Percentiles rank a stretch among this genome's conserved stretches.
phyloP scores from a whole-genome alignment of 92 coral and sea anemone species.

The Hydrozoanthus gracilis region DNA sequence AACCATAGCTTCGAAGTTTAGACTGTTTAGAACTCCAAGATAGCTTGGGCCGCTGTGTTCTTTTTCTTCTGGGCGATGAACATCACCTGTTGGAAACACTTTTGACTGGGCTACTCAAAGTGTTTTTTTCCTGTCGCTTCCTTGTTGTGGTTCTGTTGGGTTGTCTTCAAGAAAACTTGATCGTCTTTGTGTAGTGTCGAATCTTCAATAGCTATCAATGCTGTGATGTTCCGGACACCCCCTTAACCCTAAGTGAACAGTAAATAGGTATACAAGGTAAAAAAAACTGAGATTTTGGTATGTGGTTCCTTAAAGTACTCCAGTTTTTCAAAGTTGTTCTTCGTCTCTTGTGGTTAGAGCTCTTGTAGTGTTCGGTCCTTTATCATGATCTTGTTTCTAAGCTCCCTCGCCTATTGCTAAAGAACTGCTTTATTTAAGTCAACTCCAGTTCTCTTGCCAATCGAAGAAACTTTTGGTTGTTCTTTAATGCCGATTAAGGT shows the following conservation, averaged over 20 bases:
- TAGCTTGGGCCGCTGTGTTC: constrained; percentile 33
- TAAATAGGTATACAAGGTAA: constrained; percentile 10
- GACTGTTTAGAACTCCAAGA: constrained; percentile 19
- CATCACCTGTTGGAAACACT: constrained; percentile 42
- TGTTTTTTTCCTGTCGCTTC: constrained; percentile 24
- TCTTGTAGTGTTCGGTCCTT: constrained; percentile 7
- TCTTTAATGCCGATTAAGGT: too few relatives aligned
- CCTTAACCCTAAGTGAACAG: constrained; percentile 16
- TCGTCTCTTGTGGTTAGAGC: constrained; percentile 16
- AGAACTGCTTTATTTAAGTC: background rate
- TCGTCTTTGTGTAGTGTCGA: background rate
- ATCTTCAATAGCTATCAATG: constrained; percentile 2
- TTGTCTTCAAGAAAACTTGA: background rate
- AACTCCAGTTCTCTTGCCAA: too few relatives aligned
- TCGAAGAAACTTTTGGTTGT: too few relatives aligned
- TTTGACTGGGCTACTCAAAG: constrained; percentile 29
- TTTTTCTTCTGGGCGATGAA: constrained; percentile 36
- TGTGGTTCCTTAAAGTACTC: constrained; percentile 31
- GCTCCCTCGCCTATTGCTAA: background rate
- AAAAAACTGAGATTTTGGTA: background rate
- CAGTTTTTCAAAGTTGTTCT: background rate
- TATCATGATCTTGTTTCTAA: background rate
- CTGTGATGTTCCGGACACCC: constrained; percentile 34
- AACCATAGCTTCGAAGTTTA: constrained; percentile 39
- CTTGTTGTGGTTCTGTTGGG: constrained; percentile 49